These are phyloP conservation scores for Cistogaster globosa DNA, from an alignment of 2,888 invertebrate genomes.

Conservation along the genomic window DNA sequence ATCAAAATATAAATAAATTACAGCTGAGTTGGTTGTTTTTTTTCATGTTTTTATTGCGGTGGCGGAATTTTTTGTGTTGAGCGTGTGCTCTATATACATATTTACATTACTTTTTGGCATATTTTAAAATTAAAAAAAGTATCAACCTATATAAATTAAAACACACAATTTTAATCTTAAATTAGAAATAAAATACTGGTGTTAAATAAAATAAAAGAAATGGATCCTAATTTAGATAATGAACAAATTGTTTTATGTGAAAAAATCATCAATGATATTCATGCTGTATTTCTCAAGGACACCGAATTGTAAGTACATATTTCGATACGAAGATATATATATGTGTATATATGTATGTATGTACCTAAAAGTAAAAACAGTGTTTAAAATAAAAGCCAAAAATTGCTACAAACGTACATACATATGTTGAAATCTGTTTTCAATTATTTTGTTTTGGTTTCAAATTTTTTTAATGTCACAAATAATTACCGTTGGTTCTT, in stretches of 20 bases:
- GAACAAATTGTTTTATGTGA: conserved; percentile 90
- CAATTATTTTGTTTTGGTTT: background rate
- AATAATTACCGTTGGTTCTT: background rate
- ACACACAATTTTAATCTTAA: background rate
- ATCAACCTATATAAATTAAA: background rate
- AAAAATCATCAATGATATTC: conserved; percentile 91
- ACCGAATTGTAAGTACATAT: conserved; percentile 88
- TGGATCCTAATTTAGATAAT: conserved; percentile 79
- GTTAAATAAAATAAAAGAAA: conserved; percentile 16
- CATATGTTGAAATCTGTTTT: background rate
- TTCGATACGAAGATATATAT: background rate
- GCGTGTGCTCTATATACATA: conserved; percentile 10
- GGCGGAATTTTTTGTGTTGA: conserved; percentile 24
- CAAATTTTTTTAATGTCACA: background rate
- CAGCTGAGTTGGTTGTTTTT: conserved; percentile 45
- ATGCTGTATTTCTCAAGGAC: conserved; percentile 89
- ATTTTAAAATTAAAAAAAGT: conserved; percentile 12
- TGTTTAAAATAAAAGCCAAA: background rate
- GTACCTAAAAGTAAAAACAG: background rate
- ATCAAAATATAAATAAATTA: conserved; percentile 2
- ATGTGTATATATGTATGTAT: background rate
- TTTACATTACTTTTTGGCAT: conserved; percentile 16
- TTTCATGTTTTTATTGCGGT: background rate
- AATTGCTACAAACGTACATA: background rate
- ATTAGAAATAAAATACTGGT: background rate